Conservation (phyloP, 2,113 vertebrate species). For the Piprites chloris region DNA sequence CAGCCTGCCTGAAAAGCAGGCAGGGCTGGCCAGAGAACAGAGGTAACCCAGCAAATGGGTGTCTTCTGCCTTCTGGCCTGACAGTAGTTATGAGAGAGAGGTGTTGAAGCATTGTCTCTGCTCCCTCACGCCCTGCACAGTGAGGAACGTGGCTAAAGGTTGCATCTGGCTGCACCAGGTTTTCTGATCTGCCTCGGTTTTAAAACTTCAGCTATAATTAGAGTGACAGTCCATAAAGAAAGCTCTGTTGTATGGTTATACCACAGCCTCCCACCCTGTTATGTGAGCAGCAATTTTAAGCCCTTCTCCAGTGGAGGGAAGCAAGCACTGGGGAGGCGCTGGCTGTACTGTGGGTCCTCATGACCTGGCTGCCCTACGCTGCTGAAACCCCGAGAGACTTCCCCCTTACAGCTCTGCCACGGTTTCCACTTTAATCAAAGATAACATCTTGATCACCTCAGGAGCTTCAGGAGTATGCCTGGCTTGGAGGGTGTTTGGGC, state of each 20-base stretch:
- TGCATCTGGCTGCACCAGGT: neutral
- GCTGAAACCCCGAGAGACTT: neutral
- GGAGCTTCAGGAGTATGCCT: neutral
- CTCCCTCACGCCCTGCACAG: neutral
- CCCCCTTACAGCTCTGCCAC: neutral
- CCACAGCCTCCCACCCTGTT: neutral
- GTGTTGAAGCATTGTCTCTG: neutral
- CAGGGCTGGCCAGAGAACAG: neutral
- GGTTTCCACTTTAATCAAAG: neutral
- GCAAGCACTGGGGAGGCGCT: neutral
- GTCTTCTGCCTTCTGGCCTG: neutral
- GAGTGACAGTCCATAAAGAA: neutral
- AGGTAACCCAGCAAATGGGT: neutral
- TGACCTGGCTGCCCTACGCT: accelerated
- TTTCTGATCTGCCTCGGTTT: neutral
- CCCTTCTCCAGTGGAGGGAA: neutral
- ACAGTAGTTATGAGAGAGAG: neutral
- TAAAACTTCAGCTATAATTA: neutral
- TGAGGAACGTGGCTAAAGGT: neutral
- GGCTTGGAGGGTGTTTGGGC: neutral
- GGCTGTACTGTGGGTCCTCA: neutral
- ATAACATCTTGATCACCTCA: neutral
- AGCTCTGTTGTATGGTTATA: neutral
- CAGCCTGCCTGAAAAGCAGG: neutral
- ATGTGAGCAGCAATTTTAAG: neutral